Base-by-base conservation (phyloP, 1,140 invertebrate species). In the Dinoponera quadriceps region DNA sequence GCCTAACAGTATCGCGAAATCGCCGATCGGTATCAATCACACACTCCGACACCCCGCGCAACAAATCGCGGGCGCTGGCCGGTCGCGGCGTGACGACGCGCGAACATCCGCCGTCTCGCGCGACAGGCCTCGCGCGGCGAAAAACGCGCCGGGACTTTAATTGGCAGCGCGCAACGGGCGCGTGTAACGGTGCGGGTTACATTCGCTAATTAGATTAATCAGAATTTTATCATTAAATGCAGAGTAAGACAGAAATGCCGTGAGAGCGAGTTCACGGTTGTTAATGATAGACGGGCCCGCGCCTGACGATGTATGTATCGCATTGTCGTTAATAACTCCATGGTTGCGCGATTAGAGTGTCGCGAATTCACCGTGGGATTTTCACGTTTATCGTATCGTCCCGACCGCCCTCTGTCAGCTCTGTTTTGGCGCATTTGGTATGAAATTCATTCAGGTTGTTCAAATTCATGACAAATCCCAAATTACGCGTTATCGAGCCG, bases 171-270 rank as follows among this genome's bases (percentile, higher is more conserved):
- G 38, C 75, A 80, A 78, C 75, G 75, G 65, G 20, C 27, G 68
- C 16, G 49, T 44, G 38, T 78, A 80, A 80, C 75, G 75, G 75
- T 22, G 18, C 18, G 75, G 54, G 65, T 69, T 78, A 69, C 63
- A 55, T 69, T 80, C 65, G 11, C 65, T 71, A 80, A 80, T 80
- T 69, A 71, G 65, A 80, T 80, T 80, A 80, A 80, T 80, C 75
- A 71, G 65, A 71, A 80, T 71, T 71, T 44, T 71, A 78, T 57
- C 51, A 69, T 69, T 25, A 44, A 57, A 44, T n/a, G 7, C 33
- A 33, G 48, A 69, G 75, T n/a, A 25, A 78, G 63, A 71, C 33
- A 22, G 51, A 80, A 78, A 71, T 71, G 22, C 51, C 65, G 75
- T 80, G 75, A 71, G 75, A 80, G 75, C 75, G 27, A 44, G 63